Base-by-base conservation (phyloP, 2,888 invertebrate genomes). In the Drosophila falleni region DNA sequence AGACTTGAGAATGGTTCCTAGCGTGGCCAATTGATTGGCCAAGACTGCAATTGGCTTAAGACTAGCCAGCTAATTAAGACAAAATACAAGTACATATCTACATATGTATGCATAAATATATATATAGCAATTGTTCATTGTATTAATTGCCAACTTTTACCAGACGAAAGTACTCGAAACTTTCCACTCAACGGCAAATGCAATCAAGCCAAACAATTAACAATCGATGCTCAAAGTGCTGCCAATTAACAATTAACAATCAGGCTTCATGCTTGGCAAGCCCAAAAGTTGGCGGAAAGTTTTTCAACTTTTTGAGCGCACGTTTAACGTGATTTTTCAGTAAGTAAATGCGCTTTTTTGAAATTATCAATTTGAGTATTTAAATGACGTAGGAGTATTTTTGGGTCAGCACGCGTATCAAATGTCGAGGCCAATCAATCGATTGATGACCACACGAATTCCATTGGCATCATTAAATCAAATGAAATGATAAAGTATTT, bases 151-250 rank as follows among this genome's bases (percentile, higher is more conserved):
- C 63, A 80, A 80, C 78, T 86, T 86, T 75, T 49, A 51, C 71
- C 87, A 88, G 89, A 86, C 86, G 89, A 80, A 86, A 88, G 72
- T 58, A 68, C 89, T 86, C 73, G 58, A 86, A 85, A 89, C 68
- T 84, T 84, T 78, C 50, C n/a, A 60, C 49, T 63, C 39, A 74
- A 37, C 62, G 44, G 39, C 39, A 44, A 62, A 51, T 56, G 63
- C 50, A 74, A 63, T 74, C 60, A 73, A 70, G 73, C 64, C 54
- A 31, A 55, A 76, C 73, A 89, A 89, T 83, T 89, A 78, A 73
- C 61, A 63, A 67, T 50, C 64, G 67, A 85, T 81, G 81, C 78
- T 74, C 50, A 54, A 74, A 72, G 23, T 49, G 46, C 86, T 74
- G 82, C 81, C 81, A 81, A 87, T 87, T 87, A 85, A 87, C 75